Percentiles rank a stretch among this genome's conserved stretches.
Conservation (phyloP, 37 sponge, comb jelly and placozoan species). For the Eunapius fragilis region DNA sequence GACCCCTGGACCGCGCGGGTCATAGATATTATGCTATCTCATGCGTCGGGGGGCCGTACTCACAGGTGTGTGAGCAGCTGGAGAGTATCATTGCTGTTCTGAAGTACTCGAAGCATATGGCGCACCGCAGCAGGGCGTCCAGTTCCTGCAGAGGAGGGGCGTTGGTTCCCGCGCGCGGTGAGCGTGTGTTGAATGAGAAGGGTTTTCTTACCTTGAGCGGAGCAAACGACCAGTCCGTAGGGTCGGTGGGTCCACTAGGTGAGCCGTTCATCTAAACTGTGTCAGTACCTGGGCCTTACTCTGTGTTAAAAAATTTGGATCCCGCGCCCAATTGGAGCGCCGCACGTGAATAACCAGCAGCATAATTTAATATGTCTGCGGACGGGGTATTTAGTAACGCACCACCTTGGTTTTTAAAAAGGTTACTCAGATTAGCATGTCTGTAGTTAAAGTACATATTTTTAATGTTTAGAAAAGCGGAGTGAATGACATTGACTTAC, state of each 20-base stretch:
- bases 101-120: conserved; percentile 63
- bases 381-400: too few relatives aligned
- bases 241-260: neutral
- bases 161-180: too few relatives aligned
- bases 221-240: neutral
- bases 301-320: neutral
- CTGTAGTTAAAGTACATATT: too few relatives aligned
- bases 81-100: conserved; percentile 47
- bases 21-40: too few relatives aligned
- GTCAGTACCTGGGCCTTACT: too few relatives aligned
- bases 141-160: conserved; percentile 40
- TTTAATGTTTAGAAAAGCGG: too few relatives aligned
- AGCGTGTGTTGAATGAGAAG: neutral
- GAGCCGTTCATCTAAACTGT: neutral
- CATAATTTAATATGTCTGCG: too few relatives aligned
- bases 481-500: too few relatives aligned
- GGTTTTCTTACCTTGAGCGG: neutral
- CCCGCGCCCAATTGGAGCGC: neutral
- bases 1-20: too few relatives aligned
- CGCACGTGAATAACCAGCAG: neutral
- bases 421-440: too few relatives aligned
- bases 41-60: too few relatives aligned
- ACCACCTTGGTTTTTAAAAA: too few relatives aligned
- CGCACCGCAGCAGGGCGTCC: conserved; percentile 46
- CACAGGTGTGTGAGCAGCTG: conserved; percentile 60